Base-by-base conservation (phyloP, 1,140 invertebrate species). In the Neotoxoptera formosana region DNA sequence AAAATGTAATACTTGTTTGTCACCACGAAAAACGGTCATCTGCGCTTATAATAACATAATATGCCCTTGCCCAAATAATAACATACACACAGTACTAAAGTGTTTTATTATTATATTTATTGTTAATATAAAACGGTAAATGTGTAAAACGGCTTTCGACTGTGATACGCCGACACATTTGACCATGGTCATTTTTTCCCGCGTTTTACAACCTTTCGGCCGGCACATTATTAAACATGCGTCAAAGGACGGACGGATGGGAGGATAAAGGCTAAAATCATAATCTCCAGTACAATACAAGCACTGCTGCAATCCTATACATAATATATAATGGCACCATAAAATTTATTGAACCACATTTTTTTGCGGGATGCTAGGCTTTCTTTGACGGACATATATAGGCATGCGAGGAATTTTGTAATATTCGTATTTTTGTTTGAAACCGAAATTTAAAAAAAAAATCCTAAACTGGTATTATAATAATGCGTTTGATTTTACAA, bases 271-370 rank as follows among this genome's bases (percentile, higher is more conserved):
- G 60, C 60, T 76, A 76, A 76, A 76, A 76, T 76, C 60, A 76
- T 76, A 76, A 76, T 76, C 60, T 76, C 60, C 17, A 76, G 60
- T 14, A 76, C 60, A 76, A 76, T 76, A 76, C 60, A n/a, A 76
- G 20, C 51, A 53, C 51, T 30, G 30, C n/a, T n/a, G 60, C 30
- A 30, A 30, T 34, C 60, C 30, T n/a, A n/a, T 20, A 30, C 51
- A 51, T 51, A 20, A 53, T n/a, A 67, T 76, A 76, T 17, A n/a
- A 30, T 76, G 60, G 30, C 17, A n/a, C 60, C 30, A 76, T 76
- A 76, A 76, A 76, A 76, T 76, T n/a, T 76, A 76, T 76, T 76
- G 60, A 76, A 76, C 60, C 60, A 76, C 60, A 76, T 76, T 76
- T 76, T 67, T 76, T 76, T 76, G 60, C 60, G 14, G 60, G 60